These are phyloP conservation scores for Cathartes aura DNA, from an alignment of 2,113 vertebrate genomes.

Conservation along the genomic window DNA sequence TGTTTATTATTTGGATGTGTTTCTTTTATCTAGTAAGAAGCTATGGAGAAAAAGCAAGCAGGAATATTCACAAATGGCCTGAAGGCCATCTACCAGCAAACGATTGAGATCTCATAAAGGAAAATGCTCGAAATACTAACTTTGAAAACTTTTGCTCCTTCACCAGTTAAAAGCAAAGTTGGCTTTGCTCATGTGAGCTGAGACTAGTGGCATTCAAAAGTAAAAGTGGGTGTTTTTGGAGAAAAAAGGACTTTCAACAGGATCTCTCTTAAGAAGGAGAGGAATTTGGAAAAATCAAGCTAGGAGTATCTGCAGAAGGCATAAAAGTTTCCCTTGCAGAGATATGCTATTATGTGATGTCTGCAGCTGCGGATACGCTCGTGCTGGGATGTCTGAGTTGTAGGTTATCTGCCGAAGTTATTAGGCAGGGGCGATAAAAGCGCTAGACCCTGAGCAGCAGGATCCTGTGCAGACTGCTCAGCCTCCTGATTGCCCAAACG, in stretches of 20 bases:
- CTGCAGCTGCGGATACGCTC: not conserved
- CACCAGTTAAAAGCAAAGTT: not conserved
- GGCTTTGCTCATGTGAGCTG: not conserved
- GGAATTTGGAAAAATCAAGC: not conserved
- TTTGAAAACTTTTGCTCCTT: not conserved
- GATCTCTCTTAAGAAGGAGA: not conserved
- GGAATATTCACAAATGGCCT: not conserved
- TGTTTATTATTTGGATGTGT: not conserved
- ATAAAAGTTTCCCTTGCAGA: not conserved
- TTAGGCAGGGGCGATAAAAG: rapidly evolving
- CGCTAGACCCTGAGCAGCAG: rapidly evolving
- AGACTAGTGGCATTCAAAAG: not conserved
- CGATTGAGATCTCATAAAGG: not conserved
- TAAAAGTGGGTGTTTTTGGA: not conserved
- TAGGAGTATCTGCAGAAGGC: not conserved
- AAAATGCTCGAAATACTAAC: not conserved
- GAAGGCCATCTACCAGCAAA: not conserved
- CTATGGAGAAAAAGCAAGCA: not conserved
- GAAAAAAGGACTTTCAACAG: not conserved
- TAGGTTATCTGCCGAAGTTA: not conserved
- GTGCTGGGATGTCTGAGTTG: not conserved
- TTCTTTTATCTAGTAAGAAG: not conserved
- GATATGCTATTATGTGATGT: not conserved
- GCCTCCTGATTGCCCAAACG: not conserved
- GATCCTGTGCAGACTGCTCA: not conserved